Evolutionary conservation across 2,797 vertebrate genomes (phyloP).

Genomic region (Coranthus polyacanthus): DNA sequence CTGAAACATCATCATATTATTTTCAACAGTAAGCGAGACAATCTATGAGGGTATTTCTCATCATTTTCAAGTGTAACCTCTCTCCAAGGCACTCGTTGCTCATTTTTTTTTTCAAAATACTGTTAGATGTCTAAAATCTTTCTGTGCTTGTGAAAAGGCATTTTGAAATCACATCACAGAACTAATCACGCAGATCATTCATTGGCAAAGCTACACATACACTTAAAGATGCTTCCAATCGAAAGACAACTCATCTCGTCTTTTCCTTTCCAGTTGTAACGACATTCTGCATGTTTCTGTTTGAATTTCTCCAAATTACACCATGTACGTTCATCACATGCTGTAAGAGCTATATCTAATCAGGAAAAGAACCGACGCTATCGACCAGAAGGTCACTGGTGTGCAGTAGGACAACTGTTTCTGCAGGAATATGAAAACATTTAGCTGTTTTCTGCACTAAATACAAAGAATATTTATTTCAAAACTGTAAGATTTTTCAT

Average conservation of each 20-base stretch:
- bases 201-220: constrained; percentile 23
- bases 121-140: too few relatives aligned
- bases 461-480: not conserved
- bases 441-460: not conserved
- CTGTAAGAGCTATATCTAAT: constrained; percentile 36
- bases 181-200: constrained; percentile 41
- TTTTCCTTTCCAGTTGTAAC: constrained; percentile 33
- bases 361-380: constrained; percentile 23
- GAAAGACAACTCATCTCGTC: too few relatives aligned
- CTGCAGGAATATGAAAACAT: too few relatives aligned
- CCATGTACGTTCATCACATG: constrained; percentile 9
- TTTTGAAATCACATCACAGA: constrained; percentile 21
- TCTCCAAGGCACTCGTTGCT: not conserved
- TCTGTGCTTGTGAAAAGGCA: too few relatives aligned
- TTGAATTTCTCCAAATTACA: constrained; percentile 1
- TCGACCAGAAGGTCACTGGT: constrained; percentile 28
- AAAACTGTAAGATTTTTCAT: too few relatives aligned
- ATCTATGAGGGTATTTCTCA: too few relatives aligned
- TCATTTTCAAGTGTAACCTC: not conserved
- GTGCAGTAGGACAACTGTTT: too few relatives aligned
- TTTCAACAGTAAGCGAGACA: too few relatives aligned
- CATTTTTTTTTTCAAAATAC: too few relatives aligned
- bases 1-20: too few relatives aligned
- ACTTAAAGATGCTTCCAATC: constrained; percentile 4
- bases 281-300: constrained; percentile 25